A percentile compares a stretch with the other conserved stretches of the same genome.
These are phyloP conservation scores for Phyllotreta striolata DNA, from an alignment of 2,888 invertebrate genomes.

Conservation along the genomic window DNA sequence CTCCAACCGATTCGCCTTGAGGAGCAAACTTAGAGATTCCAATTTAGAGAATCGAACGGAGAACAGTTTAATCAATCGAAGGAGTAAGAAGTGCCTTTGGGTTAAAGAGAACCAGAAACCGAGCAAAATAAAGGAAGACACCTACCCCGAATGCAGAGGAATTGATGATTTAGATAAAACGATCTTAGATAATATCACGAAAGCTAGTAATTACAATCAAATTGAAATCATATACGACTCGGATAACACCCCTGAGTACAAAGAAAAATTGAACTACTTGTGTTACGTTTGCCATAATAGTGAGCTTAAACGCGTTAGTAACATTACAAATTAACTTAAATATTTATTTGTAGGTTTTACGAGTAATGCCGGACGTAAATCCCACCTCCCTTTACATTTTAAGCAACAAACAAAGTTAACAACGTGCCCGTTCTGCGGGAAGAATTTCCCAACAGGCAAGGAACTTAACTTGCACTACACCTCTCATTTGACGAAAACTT, in stretches of 20 bases:
- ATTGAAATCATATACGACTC: conserved; percentile 7
- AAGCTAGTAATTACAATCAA: conserved; percentile 2
- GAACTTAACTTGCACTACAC: conserved; percentile 9
- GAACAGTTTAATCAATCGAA: no score
- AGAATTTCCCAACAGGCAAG: conserved; percentile 2
- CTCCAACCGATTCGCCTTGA: no score
- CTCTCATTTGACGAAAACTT: conserved; percentile 1
- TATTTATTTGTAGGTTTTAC: conserved; percentile 8
- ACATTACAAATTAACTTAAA: no score
- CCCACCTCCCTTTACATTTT: conserved; percentile 6
- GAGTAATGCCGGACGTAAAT: background rate
- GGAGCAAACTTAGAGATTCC: no score
- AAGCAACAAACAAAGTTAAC: background rate
- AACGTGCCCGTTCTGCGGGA: conserved; percentile 20
- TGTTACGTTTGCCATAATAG: conserved; percentile 8
- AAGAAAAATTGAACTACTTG: background rate
- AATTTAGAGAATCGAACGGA: no score
- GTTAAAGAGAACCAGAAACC: no score
- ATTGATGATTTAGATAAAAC: background rate
- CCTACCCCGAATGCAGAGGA: background rate
- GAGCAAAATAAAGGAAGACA: background rate
- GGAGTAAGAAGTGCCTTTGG: no score
- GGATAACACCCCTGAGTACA: background rate
- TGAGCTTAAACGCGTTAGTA: background rate
- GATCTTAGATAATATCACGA: conserved; percentile 3